Base-by-base conservation (phyloP, 2,797 vertebrate species). In the Philypnodon macrostomus region DNA sequence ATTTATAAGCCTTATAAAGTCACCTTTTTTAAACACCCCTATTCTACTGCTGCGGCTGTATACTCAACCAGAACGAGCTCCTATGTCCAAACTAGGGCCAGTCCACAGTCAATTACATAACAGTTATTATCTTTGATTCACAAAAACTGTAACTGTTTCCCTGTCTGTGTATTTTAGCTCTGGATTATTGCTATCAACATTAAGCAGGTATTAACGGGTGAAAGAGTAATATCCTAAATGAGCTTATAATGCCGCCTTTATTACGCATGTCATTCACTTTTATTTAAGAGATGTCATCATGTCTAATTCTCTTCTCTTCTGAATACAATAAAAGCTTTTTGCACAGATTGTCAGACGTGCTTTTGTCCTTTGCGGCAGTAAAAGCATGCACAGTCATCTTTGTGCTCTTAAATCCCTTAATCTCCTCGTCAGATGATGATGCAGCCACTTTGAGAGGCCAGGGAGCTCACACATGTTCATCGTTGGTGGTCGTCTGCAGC, bases 121-220 rank as follows among this genome's bases (percentile, higher is more conserved):
- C 11, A n/a, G 45, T 30, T 33, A 5, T n/a, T 35, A 62, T 5
- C 49, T 47, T 62, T 47, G 41, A 15, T 35, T 58, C 32, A 26
- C 36, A 27, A 12, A n/a, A 57, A 47, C 0, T 42, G 5, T 7
- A 37, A 10, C 16, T 40, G 16, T 55, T 33, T 50, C 23, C 11
- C 23, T 3, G 21, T 32, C n/a, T 33, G 36, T 4, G n/a, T 58
- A 29, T 58, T 23, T 23, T 6, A n/a, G 66, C n/a, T n/a, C n/a
- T n/a, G n/a, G n/a, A n/a, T 61, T 65, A 40, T 27, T 27, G 48
- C 50, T 18, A 24, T 48, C n/a, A n/a, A 48, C 51, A 71, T 63
- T 27, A 37, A 48, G 24, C 29, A 1, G 3, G 26, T 59, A 42
- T 38, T 52, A 34, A 19, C 1, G 37, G 27, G 34, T 15, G 16